Evolutionary conservation across 2,888 invertebrate species (phyloP).

Genomic region (Cyclophora punctaria): DNA sequence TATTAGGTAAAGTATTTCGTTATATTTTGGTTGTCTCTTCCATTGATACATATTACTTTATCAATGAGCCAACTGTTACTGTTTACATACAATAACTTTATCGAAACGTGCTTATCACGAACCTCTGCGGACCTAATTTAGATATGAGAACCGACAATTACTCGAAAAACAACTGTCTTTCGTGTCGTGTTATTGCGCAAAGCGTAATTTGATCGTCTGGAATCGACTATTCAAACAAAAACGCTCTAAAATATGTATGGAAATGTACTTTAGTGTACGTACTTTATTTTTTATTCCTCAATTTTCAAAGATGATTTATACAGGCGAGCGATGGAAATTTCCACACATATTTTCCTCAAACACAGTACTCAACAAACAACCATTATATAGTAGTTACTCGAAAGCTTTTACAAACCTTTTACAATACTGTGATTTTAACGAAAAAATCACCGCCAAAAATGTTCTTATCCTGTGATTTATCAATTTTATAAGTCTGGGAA

Average conservation of each 20-base stretch:
- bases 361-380: too few relatives aligned
- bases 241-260: too few relatives aligned
- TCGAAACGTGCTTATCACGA: slow-evolving; percentile 42
- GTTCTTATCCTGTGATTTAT: slow-evolving; percentile 9
- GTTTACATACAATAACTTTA: slow-evolving; percentile 51
- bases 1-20: not conserved
- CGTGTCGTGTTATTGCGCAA: slow-evolving; percentile 7
- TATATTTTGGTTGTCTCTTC: slow-evolving; percentile 12
- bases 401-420: too few relatives aligned
- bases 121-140: slow-evolving; percentile 34
- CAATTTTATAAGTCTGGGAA: slow-evolving; percentile 14
- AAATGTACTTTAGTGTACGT: too few relatives aligned
- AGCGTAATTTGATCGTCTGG: slow-evolving; percentile 7
- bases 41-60: slow-evolving; percentile 11
- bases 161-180: slow-evolving; percentile 9
- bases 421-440: not conserved
- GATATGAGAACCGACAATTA: slow-evolving; percentile 34
- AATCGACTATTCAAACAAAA: not conserved
- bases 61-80: slow-evolving; percentile 13
- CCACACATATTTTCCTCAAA: too few relatives aligned
- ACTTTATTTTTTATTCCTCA: too few relatives aligned
- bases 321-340: too few relatives aligned
- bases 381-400: too few relatives aligned
- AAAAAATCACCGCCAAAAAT: slow-evolving; percentile 3
- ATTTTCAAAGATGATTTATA: too few relatives aligned